Conservation (phyloP, 2,888 invertebrate genomes). For the Caradrina clavipalpis region DNA sequence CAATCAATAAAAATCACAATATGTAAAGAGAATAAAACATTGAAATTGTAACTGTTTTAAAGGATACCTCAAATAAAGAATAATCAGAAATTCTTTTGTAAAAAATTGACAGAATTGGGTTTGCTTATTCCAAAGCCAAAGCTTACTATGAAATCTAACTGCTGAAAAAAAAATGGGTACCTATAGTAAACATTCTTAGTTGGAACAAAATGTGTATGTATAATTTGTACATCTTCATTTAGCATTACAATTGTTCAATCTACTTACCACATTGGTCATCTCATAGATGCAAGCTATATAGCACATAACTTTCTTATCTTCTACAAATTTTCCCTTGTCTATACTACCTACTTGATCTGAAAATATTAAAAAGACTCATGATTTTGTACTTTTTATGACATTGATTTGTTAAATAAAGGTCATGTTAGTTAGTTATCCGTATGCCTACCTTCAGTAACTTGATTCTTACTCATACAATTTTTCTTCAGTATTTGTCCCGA, state of each 20-base stretch:
- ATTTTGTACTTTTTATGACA: neutral
- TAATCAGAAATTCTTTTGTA: neutral
- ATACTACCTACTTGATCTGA: constrained; percentile 82
- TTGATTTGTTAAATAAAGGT: neutral
- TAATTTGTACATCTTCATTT: neutral
- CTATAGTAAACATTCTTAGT: neutral
- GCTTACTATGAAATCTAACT: too few relatives aligned
- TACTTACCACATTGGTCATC: constrained; percentile 82
- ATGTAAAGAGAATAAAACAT: neutral
- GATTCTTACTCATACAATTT: constrained; percentile 91
- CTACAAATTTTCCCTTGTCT: constrained; percentile 83
- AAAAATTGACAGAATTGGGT: too few relatives aligned
- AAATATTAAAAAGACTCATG: constrained; percentile 45
- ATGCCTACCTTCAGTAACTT: constrained; percentile 81
- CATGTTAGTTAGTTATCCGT: neutral
- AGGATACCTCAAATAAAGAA: neutral
- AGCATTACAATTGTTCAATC: neutral
- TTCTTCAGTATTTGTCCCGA: constrained; percentile 91
- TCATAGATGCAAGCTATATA: constrained; percentile 86
- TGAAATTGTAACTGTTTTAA: neutral
- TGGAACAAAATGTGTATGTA: neutral
- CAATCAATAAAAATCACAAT: constrained; percentile 42
- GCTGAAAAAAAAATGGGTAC: neutral
- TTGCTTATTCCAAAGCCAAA: too few relatives aligned
- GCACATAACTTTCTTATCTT: constrained; percentile 85